A percentile compares a stretch with the other conserved stretches of the same genome.
Evolutionary conservation across 2,888 invertebrate species (phyloP).

Genomic region (Protophormia terraenovae): DNA sequence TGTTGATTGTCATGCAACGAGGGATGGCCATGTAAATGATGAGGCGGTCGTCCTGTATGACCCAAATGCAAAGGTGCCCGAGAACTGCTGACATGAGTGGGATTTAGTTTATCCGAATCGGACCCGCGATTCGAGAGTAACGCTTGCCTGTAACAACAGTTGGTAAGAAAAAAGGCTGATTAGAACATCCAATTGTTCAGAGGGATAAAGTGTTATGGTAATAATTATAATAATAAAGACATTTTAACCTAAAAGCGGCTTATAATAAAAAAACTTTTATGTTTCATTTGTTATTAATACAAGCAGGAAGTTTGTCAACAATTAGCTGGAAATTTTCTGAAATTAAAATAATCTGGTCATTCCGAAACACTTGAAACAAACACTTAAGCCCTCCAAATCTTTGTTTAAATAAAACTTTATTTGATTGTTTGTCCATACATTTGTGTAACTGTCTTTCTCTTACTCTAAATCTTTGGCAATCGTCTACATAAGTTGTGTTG

Average conservation of each 20-base stretch:
- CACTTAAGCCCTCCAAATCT: slow-evolving; percentile 64
- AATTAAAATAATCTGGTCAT: slow-evolving; percentile 61
- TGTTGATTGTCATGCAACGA: slow-evolving; percentile 82
- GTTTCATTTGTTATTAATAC: background rate
- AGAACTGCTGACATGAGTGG: slow-evolving; percentile 83
- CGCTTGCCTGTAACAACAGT: slow-evolving; percentile 87
- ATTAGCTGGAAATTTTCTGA: slow-evolving; percentile 57
- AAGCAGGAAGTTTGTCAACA: slow-evolving; percentile 43
- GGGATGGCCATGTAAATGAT: slow-evolving; percentile 76
- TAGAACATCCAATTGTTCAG: slow-evolving; percentile 79
- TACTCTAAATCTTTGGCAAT: background rate
- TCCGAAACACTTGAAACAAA: slow-evolving; percentile 59
- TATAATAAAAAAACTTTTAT: slow-evolving; percentile 8
- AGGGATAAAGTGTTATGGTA: slow-evolving; percentile 36
- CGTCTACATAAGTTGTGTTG: background rate
- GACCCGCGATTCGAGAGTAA: slow-evolving; percentile 81
- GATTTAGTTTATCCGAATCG: slow-evolving; percentile 82
- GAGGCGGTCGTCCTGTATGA: slow-evolving; percentile 79
- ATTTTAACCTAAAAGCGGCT: slow-evolving; percentile 48
- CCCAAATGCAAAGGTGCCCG: slow-evolving; percentile 80
- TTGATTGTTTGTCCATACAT: slow-evolving; percentile 29
- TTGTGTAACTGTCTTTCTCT: slow-evolving; percentile 17
- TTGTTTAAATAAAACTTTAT: slow-evolving; percentile 26
- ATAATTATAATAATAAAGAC: slow-evolving; percentile 12
- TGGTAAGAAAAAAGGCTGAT: slow-evolving; percentile 76